phyloP scores from a whole-genome alignment of 2,113 vertebrate genomes.

The Oophaga pumilio region DNA sequence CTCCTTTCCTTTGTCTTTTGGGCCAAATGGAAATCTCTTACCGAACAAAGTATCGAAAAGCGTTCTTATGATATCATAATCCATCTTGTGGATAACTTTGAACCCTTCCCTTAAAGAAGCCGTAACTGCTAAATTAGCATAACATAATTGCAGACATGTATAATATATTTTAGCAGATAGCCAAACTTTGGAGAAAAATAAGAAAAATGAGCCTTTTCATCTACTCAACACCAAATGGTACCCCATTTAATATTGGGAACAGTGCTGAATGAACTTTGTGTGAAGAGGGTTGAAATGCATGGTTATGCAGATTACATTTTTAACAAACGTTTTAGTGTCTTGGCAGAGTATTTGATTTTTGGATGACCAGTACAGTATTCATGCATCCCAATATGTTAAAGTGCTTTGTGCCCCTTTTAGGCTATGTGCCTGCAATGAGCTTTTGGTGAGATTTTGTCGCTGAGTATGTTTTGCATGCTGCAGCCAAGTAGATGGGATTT shows the following conservation, averaged over 20 bases:
- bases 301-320: too few species aligned
- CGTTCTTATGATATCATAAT: not conserved
- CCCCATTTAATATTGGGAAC: not conserved
- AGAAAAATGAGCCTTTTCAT: not conserved
- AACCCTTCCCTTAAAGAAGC: not conserved
- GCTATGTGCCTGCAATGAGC: too few species aligned
- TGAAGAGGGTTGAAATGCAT: too few species aligned
- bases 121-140: not conserved
- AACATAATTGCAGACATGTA: not conserved
- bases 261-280: too few species aligned
- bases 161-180: not conserved
- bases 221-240: not conserved
- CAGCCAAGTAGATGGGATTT: too few species aligned
- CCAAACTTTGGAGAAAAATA: not conserved
- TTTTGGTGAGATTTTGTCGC: too few species aligned
- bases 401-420: too few species aligned
- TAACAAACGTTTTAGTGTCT: not conserved
- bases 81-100: not conserved
- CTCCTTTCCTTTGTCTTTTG: not conserved
- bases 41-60: not conserved
- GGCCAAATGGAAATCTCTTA: not conserved
- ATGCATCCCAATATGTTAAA: not conserved
- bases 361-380: not conserved
- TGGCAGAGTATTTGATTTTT: not conserved
- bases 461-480: too few species aligned